These are phyloP conservation scores for Neoascia interrupta DNA, from an alignment of 2,888 invertebrate genomes.

Conservation along the genomic window DNA sequence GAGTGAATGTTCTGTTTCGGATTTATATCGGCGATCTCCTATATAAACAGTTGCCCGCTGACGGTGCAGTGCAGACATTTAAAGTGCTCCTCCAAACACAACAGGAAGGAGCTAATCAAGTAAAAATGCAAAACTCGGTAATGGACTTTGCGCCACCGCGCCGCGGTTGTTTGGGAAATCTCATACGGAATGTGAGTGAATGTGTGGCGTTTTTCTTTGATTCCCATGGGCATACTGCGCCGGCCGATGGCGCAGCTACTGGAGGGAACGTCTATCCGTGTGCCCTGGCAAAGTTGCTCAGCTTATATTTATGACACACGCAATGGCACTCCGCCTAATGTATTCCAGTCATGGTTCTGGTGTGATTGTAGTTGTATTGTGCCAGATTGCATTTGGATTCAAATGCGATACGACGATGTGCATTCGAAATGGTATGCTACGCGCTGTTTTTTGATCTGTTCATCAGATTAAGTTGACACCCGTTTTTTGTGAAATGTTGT, in stretches of 20 bases:
- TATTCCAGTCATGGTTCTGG: constrained; percentile 63
- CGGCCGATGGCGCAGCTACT: background rate
- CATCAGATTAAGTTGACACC: constrained; percentile 61
- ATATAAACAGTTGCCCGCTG: constrained; percentile 34
- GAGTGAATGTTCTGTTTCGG: background rate
- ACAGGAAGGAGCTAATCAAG: constrained; percentile 50
- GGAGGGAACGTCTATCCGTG: constrained; percentile 20
- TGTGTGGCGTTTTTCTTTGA: constrained; percentile 27
- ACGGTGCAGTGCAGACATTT: background rate
- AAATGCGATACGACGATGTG: constrained; percentile 18
- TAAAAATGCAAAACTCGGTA: constrained; percentile 50
- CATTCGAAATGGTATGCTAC: constrained; percentile 33
- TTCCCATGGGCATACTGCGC: constrained; percentile 35
- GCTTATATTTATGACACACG: constrained; percentile 66
- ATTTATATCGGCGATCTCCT: constrained; percentile 24
- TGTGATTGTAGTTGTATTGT: constrained; percentile 7
- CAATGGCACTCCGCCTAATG: constrained; percentile 57
- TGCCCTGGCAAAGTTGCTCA: constrained; percentile 45
- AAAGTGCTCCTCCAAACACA: too few species aligned
- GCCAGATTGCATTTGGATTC: constrained; percentile 55
- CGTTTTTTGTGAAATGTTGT: constrained; percentile 27
- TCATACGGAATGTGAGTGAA: constrained; percentile 45
- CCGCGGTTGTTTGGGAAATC: constrained; percentile 23
- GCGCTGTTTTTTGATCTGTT: constrained; percentile 60
- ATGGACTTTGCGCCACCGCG: too few species aligned